Conservation (phyloP, 1,140 invertebrate species). For the Rhagoletis pomonella region DNA sequence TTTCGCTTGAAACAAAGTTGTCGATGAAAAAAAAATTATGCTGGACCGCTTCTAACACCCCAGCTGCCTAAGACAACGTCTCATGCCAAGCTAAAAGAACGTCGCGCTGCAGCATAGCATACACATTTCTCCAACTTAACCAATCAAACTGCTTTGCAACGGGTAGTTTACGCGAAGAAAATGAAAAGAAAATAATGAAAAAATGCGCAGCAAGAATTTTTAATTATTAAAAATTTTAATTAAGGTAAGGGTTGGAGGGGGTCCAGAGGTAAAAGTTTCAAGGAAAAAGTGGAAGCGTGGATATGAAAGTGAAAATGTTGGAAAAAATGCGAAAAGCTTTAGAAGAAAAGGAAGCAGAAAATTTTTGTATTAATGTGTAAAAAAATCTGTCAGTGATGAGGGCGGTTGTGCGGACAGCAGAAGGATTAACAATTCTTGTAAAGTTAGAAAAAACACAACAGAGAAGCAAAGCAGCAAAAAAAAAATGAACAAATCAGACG, state of each 20-base stretch:
- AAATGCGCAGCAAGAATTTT: slow-evolving; percentile 39
- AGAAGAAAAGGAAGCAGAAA: slow-evolving; percentile 8
- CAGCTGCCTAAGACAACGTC: not conserved
- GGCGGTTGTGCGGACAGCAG: not conserved
- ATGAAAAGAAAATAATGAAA: slow-evolving; percentile 30
- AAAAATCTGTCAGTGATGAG: not conserved
- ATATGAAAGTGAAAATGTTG: not conserved
- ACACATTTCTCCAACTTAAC: not conserved
- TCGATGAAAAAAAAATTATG: not conserved
- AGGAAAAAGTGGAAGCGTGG: not conserved
- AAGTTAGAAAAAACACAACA: not conserved
- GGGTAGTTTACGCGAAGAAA: slow-evolving; percentile 38
- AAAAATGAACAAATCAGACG: slow-evolving; percentile 44
- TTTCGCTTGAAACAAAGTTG: slow-evolving; percentile 18
- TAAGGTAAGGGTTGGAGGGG: not conserved
- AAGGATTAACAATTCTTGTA: not conserved
- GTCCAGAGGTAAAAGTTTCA: not conserved
- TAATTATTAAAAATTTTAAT: slow-evolving; percentile 43
- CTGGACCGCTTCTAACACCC: not conserved
- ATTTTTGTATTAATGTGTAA: slow-evolving; percentile 14
- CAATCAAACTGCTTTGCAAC: not conserved
- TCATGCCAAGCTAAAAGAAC: too few relatives aligned
- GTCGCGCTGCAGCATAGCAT: not conserved
- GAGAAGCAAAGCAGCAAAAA: not conserved
- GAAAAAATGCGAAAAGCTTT: slow-evolving; percentile 2